Base-by-base conservation (phyloP, 2,797 vertebrate genomes). In the Lithobates pipiens region DNA sequence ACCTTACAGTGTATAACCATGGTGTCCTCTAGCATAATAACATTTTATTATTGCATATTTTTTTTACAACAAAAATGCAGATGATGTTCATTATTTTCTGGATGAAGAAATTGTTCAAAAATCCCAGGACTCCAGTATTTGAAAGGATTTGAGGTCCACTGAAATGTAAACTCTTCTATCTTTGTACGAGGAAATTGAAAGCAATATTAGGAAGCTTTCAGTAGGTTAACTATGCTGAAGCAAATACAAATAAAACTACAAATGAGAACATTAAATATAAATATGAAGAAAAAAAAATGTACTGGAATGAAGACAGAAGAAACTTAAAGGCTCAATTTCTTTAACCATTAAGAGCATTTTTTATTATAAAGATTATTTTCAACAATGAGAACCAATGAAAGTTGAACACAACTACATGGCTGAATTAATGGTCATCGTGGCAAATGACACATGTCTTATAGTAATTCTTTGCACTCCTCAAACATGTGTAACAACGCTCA, bases 181-280 rank as follows among this genome's bases (percentile, higher is more conserved):
- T 83, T 76, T 77, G 82, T 57, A 54, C 10, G 61, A 83, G 82
- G 74, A 83, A 83, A 83, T 83, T 27, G 76, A 83, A 76, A 77
- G 15, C 29, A 57, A 29, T 76, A 83, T 83, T 23, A 36, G 74
- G 81, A 76, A 76, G 72, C 68, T 70, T 72, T 39, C 3, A 27
- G 69, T 73, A n/a, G 1, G 23, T 25, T 57, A 36, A 81, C 54
- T 36, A 70, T 72, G 7, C 34, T 36, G 21, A 42, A 71, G 23
- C 10, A 36, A 27, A 29, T 57, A 73, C 2, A 57, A 71, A 50
- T 57, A 9, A 57, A 69, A 68, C 29, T 32, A 36, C 69, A 23
- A 39, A 15, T 9, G 18, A 71, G 34, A 70, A 70, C 46, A 50
- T 15, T 50, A 13, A 50, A 50, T 50, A 50, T 50, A 50, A 13